These are phyloP conservation scores for Folsomia candida DNA, from an alignment of 2,888 invertebrate species.

Conservation along the genomic window DNA sequence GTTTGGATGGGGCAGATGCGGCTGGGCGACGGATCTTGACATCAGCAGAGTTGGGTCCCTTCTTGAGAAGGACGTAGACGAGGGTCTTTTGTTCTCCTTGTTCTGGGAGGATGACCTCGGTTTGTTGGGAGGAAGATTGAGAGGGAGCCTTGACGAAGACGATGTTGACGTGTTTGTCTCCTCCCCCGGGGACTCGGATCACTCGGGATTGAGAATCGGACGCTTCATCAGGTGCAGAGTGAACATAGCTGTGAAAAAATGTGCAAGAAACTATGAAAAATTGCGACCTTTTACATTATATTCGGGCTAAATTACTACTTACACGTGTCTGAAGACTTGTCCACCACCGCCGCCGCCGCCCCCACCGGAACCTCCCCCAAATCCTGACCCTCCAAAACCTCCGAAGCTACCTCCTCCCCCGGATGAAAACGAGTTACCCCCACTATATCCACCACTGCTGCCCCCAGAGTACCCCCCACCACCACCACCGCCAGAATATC, in stretches of 20 bases:
- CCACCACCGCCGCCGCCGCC: constrained; percentile 2
- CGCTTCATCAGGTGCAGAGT: constrained; percentile 36
- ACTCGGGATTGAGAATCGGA: constrained; percentile 34
- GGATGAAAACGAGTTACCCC: neutral
- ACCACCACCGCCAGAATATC: neutral
- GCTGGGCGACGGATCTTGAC: too few species aligned
- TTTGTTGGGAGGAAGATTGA: too few species aligned
- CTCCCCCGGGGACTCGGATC: constrained; percentile 25
- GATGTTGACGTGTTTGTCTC: constrained; percentile 12
- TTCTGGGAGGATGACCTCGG: too few species aligned
- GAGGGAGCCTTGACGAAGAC: too few species aligned
- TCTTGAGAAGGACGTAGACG: too few species aligned
- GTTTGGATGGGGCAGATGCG: too few species aligned
- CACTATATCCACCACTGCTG: too few species aligned
- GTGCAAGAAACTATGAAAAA: neutral
- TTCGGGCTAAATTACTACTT: neutral
- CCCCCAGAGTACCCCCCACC: too few species aligned
- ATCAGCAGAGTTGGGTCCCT: too few species aligned
- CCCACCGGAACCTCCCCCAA: constrained; percentile 19
- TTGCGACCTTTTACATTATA: neutral
- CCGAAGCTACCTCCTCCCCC: constrained; percentile 2
- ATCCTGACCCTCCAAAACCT: neutral
- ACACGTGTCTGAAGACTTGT: constrained; percentile 27
- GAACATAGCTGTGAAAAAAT: constrained; percentile 15
- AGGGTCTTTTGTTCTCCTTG: too few species aligned